Evolutionary conservation across 1,140 invertebrate species (phyloP), one percentile per base, ranked within the genome.

Genomic region (Aricia agestis): DNA sequence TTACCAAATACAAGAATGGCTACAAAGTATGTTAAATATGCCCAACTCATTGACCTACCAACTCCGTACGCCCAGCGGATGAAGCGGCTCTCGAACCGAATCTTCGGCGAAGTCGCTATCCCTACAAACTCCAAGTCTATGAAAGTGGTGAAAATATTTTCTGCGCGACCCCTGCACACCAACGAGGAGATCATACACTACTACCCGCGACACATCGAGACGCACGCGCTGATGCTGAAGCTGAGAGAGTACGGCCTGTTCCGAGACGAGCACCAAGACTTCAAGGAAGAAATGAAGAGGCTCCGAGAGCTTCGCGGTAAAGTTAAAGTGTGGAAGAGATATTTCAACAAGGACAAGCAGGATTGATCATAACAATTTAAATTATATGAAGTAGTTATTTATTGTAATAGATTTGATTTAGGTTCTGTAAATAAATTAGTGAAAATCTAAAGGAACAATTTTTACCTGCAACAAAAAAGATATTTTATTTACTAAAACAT

Each of bases 221-320:
- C 95, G 0, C 92, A 95, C 71, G 76, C 88, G 15, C 86, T 98
- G 1, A 96, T 97, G 94, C 92, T 89, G 67, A 92, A 94, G 72
- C 87, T 98, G 17, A 86, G 97, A 13, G 87, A 94, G 45, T 97
- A 97, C 84, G 97, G 97, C 1, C 87, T 98, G 4, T 98, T 93
- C 83, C 92, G 97, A 78, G 97, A 98, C 90, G 97, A 98, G 84
- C 98, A 98, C 92, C 87, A 95, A 86, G 98, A 98, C 92, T 98
- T 98, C 79, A 95, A 95, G 74, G 97, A 99, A 59, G 97, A 98
- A 89, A 97, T 97, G 94, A 93, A 93, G 72, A 92, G 97, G 72
- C 90, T 97, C 70, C 92, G 95, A 75, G 94, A 92, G 68, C 92
- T 98, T 15, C 90, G 97, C 71, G 98, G 97, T 17, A 98, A 98